Evolutionary conservation across 2,113 vertebrate species (phyloP).

Genomic region (Dryoscopus gambensis): DNA sequence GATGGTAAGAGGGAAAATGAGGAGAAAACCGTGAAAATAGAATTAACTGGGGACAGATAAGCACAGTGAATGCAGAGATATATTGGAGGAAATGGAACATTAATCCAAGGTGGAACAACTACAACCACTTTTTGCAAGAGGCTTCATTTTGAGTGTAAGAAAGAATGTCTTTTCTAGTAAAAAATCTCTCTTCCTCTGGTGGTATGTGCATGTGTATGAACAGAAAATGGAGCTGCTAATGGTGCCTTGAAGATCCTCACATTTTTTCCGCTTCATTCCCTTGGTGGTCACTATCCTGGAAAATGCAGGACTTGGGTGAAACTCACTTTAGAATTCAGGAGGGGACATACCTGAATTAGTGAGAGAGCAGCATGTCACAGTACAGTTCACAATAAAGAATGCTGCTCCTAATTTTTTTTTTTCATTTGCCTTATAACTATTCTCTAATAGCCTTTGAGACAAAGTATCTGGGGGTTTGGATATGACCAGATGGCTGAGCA

Average conservation of each 20-base stretch:
- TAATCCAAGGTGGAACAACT: not conserved
- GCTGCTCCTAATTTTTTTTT: not conserved
- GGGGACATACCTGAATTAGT: not conserved
- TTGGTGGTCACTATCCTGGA: not conserved
- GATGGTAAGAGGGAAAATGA: not conserved
- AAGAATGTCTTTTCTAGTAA: not conserved
- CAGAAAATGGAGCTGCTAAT: conserved; percentile 14
- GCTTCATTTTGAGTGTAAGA: not conserved
- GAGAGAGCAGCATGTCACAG: not conserved
- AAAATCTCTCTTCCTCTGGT: not conserved
- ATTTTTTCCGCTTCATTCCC: conserved; percentile 1
- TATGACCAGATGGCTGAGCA: conserved; percentile 40
- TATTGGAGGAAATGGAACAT: not conserved
- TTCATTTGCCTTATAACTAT: not conserved
- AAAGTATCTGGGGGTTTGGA: conserved; percentile 23
- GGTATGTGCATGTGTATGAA: not conserved
- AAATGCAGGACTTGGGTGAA: not conserved
- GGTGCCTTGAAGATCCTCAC: not conserved
- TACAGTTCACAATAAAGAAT: not conserved
- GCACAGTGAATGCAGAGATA: not conserved
- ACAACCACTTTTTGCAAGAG: not conserved
- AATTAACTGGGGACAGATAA: conserved; percentile 9
- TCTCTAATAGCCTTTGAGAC: conserved; percentile 19
- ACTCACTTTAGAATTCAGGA: conserved; percentile 27
- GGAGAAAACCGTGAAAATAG: not conserved